Base-by-base conservation (phyloP, 2,888 invertebrate species). In the Eristalinus sepulchralis region DNA sequence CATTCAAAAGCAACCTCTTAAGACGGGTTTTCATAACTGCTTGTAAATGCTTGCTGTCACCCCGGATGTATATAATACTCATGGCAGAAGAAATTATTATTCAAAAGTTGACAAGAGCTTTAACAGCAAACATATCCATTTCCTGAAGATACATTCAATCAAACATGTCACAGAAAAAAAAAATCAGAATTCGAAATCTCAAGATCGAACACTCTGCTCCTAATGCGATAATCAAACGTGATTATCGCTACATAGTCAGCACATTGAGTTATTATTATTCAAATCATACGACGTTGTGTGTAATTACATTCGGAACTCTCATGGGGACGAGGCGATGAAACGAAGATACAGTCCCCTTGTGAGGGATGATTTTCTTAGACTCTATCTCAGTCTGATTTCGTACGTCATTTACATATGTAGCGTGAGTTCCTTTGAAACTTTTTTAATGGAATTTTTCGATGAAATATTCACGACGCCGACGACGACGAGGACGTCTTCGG, bases 301-400 rank as follows among this genome's bases (percentile, higher is more conserved):
- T 85, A 85, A 85, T 85, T 85, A 85, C 71, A 67, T 77, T 85
- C 71, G 59, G 76, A 81, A 68, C 76, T 66, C 76, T 71, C 71
- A 66, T 59, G n/a, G 39, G 60, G 72, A 31, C 53, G n/a, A 57
- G 62, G 63, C 13, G 53, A 55, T 17, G 60, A 22, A 73, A 66
- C 57, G 68, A 22, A 27, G 72, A 64, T 60, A 47, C 60, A 79
- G 17, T 64, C 60, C 68, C 24, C 36, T 36, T 79, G 83, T 57
- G 10, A 24, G 17, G 22, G 13, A 27, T 24, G 31, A 57, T 31
- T 17, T 53, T 3, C 17, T n/a, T 3, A 17, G 27, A 75, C 22
- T n/a, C n/a, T 10, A 64, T 71, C 64, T 60, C 83, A 67, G 59
- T 73, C 67, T 36, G 63, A 55, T 13, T n/a, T 3, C 39, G 63